Evolutionary conservation across 2,888 invertebrate genomes (phyloP).

Genomic region (Polylopha cassiicola): DNA sequence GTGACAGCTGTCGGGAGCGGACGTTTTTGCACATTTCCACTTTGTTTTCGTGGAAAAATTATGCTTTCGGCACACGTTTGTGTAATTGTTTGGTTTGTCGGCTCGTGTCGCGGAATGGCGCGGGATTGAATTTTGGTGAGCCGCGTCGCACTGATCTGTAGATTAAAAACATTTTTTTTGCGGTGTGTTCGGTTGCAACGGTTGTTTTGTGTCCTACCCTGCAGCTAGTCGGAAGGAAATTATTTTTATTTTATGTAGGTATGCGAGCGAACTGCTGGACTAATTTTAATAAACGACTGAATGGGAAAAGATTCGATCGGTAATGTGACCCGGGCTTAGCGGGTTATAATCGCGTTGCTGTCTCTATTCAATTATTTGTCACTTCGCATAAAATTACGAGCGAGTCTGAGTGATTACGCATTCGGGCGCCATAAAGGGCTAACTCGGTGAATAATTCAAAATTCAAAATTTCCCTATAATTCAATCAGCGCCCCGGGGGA

Average conservation of each 20-base stretch:
- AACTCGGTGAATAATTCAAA: slow-evolving; percentile 72
- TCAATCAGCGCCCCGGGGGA: slow-evolving; percentile 67
- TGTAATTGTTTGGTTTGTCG: slow-evolving; percentile 75
- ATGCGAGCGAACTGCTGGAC: too few species aligned
- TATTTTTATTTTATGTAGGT: too few species aligned
- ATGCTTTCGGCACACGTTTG: slow-evolving; percentile 69
- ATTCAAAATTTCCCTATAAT: slow-evolving; percentile 75
- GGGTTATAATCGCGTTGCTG: too few species aligned
- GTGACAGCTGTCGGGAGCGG: slow-evolving; percentile 74
- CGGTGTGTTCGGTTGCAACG: slow-evolving; percentile 1
- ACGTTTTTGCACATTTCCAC: slow-evolving; percentile 58
- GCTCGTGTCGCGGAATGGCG: slow-evolving; percentile 48
- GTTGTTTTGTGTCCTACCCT: slow-evolving; percentile 12
- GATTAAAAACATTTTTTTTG: slow-evolving; percentile 14
- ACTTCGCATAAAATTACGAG: slow-evolving; percentile 17
- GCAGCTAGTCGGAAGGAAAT: too few species aligned
- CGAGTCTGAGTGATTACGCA: slow-evolving; percentile 22
- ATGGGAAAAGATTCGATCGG: too few species aligned
- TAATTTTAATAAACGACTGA: too few species aligned
- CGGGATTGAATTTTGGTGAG: slow-evolving; percentile 69
- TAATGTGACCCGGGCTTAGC: too few species aligned
- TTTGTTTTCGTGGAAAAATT: slow-evolving; percentile 64
- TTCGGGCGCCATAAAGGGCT: slow-evolving; percentile 60
- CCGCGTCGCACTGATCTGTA: slow-evolving; percentile 53
- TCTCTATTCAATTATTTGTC: slow-evolving; percentile 16